Evolutionary conservation across 2,797 vertebrate genomes (phyloP).

Genomic region (Gymnothorax reevesii): DNA sequence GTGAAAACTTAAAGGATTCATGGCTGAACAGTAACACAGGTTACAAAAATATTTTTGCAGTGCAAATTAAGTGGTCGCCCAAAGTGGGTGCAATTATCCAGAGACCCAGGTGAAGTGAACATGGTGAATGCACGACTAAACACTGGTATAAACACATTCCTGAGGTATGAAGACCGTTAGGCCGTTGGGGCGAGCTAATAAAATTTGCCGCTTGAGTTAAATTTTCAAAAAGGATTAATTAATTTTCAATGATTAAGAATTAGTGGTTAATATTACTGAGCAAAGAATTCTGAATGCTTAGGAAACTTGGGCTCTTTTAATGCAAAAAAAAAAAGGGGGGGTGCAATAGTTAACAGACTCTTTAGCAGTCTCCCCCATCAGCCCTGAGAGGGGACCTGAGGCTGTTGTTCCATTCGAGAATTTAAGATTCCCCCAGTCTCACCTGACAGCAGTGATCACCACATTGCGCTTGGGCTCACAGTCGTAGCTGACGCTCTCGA

Average conservation of each 20-base stretch:
- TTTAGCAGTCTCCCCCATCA: not conserved
- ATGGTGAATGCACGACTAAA: no score
- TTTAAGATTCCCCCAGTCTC: conserved; percentile 2
- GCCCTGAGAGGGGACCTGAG: not conserved
- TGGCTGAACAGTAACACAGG: not conserved
- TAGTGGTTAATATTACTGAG: not conserved
- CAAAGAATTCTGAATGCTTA: not conserved
- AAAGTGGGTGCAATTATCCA: no score
- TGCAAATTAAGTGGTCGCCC: no score
- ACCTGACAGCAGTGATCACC: conserved; percentile 89
- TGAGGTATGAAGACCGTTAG: no score
- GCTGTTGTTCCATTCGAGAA: not conserved
- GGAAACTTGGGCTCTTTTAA: not conserved
- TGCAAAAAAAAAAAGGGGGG: not conserved
- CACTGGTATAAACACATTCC: no score
- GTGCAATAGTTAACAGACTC: no score
- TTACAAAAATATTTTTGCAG: not conserved
- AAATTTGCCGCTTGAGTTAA: not conserved
- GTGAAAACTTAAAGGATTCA: not conserved
- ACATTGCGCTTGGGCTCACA: conserved; percentile 96
- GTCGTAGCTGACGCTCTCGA: conserved; percentile 97
- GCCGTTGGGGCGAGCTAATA: no score
- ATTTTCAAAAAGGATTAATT: not conserved
- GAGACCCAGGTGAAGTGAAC: no score
- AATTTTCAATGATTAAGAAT: not conserved